Conservation (phyloP, 2,113 vertebrate genomes). For the Chionomys nivalis region DNA sequence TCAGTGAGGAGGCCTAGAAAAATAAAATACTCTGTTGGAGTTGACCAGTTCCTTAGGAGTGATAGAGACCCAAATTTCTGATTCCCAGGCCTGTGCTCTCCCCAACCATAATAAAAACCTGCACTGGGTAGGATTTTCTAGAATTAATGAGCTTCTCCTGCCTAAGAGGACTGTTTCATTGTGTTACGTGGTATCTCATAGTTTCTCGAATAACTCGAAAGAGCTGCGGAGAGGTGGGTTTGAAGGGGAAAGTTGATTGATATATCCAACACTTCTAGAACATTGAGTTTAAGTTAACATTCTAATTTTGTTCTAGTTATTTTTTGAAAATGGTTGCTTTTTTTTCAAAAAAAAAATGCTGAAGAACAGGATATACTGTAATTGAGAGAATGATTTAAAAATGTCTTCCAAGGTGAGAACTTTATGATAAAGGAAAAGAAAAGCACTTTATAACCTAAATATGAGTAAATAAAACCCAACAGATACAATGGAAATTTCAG, state of each 20-base stretch:
- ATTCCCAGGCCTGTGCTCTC: not conserved
- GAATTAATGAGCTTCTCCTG: not conserved
- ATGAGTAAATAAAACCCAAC: not conserved
- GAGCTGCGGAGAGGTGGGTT: not conserved
- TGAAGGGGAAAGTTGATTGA: not conserved
- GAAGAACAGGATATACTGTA: not conserved
- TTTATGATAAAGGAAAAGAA: not conserved
- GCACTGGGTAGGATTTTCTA: not conserved
- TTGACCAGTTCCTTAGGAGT: not conserved
- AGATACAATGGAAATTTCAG: not conserved
- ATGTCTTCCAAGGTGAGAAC: not conserved
- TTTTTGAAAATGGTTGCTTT: not conserved
- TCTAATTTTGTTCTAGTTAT: not conserved
- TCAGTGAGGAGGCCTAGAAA: not conserved
- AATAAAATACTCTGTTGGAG: not conserved
- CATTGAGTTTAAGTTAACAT: conserved; percentile 2
- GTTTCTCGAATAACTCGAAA: not conserved
- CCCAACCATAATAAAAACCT: not conserved
- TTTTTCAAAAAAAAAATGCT: not conserved
- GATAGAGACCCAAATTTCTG: not conserved
- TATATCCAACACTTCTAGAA: not conserved
- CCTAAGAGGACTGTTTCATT: not conserved
- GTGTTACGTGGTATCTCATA: not conserved
- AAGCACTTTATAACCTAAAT: not conserved
- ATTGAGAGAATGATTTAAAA: not conserved